phyloP scores from a whole-genome alignment of 2,113 vertebrate genomes.

The Aegithalos caudatus region DNA sequence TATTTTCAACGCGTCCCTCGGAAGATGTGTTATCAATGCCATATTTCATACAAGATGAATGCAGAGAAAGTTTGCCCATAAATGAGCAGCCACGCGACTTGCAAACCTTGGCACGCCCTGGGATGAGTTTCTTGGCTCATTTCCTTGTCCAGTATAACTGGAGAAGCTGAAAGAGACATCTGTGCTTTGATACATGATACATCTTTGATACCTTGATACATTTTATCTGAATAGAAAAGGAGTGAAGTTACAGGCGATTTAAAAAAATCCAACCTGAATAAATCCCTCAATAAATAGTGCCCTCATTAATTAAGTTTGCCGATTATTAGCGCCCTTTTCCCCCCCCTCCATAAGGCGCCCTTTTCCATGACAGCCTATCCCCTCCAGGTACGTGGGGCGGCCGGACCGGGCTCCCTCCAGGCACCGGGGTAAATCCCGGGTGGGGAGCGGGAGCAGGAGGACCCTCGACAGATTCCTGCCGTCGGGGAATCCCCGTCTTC shows the following conservation, averaged over 20 bases:
- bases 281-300: not conserved
- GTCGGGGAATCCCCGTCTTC: fast-evolving
- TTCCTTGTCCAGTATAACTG: not conserved
- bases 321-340: fast-evolving
- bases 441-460: not conserved
- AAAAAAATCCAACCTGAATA: not conserved
- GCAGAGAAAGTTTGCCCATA: not conserved
- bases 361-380: not conserved
- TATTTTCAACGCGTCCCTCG: fast-evolving
- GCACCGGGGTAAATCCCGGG: not conserved
- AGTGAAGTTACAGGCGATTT: not conserved
- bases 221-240: not conserved
- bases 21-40: too few relatives aligned
- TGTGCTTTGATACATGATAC: not conserved
- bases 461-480: not conserved
- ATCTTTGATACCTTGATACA: too few relatives aligned
- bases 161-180: not conserved
- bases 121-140: too few relatives aligned
- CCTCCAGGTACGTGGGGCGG: fast-evolving
- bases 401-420: not conserved
- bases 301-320: not conserved
- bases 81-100: fast-evolving
- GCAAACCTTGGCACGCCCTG: too few relatives aligned
- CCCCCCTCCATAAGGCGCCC: fast-evolving
- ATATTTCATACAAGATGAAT: not conserved